Evolutionary conservation across 2,888 invertebrate genomes (phyloP).

Genomic region (Drosophila prostipennis): DNA sequence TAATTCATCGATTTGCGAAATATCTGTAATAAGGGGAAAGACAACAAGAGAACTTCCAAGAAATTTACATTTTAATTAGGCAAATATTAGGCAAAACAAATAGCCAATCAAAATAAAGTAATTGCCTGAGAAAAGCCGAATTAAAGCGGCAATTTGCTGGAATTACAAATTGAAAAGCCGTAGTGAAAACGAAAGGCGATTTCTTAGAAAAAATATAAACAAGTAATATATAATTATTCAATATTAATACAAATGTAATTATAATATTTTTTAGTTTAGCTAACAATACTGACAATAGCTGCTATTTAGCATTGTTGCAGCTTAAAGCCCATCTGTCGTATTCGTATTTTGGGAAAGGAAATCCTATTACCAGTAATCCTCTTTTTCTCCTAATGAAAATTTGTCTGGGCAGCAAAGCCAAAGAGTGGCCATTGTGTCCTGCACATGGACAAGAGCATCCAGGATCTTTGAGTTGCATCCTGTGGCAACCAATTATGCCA

Average conservation of each 20-base stretch:
- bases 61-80: slow-evolving; percentile 35
- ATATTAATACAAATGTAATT: no score
- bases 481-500: slow-evolving; percentile 37
- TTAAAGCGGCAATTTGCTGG: slow-evolving; percentile 8
- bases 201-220: background rate
- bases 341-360: background rate
- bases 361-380: slow-evolving; percentile 19
- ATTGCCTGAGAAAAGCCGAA: slow-evolving; percentile 13
- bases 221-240: no score
- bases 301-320: background rate
- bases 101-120: slow-evolving; percentile 36
- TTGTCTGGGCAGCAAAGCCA: background rate
- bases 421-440: slow-evolving; percentile 15
- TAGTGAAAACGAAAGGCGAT: slow-evolving; percentile 4
- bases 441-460: slow-evolving; percentile 1
- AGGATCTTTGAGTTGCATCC: slow-evolving; percentile 12
- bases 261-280: no score
- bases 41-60: background rate
- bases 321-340: background rate
- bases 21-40: background rate
- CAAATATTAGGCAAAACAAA: slow-evolving; percentile 33
- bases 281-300: no score
- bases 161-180: background rate
- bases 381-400: slow-evolving; percentile 19
- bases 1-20: no score